Percentiles rank a stretch among this genome's conserved stretches.
Conservation (phyloP, 1,140 invertebrate genomes). For the Polypedilum vanderplanki region DNA sequence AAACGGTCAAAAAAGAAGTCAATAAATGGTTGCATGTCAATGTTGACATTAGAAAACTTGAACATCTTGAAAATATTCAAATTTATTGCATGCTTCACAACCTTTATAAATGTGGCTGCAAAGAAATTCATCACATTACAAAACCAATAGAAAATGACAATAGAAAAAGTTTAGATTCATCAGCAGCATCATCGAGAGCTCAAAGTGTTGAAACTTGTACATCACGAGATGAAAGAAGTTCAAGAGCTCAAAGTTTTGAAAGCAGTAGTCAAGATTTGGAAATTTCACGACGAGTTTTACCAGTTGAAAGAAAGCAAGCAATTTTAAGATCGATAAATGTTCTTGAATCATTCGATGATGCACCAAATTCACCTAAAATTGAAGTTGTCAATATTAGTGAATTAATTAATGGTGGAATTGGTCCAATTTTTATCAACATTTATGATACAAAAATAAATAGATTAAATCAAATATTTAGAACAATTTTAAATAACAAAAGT, state of each 20-base stretch:
- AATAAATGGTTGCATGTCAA: slow-evolving; percentile 34
- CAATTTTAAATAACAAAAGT: slow-evolving; percentile 3
- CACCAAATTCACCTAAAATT: neutral
- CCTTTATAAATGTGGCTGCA: slow-evolving; percentile 43
- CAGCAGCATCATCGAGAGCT: neutral
- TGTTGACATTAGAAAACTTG: slow-evolving; percentile 36
- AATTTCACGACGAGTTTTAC: neutral
- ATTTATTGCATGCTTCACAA: slow-evolving; percentile 42
- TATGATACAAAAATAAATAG: neutral
- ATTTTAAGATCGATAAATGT: neutral
- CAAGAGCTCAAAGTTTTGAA: neutral
- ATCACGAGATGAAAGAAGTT: neutral
- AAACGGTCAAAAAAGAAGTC: slow-evolving; percentile 26
- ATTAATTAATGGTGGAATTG: neutral
- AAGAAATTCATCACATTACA: slow-evolving; percentile 32
- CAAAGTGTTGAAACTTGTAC: neutral
- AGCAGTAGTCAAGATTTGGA: too few relatives aligned
- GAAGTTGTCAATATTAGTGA: neutral
- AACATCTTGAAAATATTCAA: slow-evolving; percentile 37
- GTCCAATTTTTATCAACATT: neutral
- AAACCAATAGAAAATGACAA: neutral
- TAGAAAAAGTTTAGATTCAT: neutral
- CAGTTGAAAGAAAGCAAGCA: neutral
- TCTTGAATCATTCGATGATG: neutral
- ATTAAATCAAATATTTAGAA: neutral